Evolutionary conservation across 1,140 invertebrate species (phyloP), one percentile per base, ranked within the genome.

Genomic region (Brachionus rotundiformis): DNA sequence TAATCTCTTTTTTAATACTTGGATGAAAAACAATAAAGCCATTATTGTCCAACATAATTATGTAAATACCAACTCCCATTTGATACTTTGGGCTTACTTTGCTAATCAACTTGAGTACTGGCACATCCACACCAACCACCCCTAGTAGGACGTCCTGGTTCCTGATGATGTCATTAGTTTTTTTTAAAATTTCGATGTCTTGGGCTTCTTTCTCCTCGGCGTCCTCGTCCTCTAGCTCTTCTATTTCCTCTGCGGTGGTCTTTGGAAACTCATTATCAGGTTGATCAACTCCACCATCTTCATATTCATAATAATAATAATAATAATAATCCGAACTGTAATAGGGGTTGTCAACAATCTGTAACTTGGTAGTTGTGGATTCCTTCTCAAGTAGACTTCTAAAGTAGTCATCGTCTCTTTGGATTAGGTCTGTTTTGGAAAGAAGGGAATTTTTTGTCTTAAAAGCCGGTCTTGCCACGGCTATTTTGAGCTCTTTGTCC

Each of bases 401-500:
- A 79, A 59, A 25, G 31, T 49, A 41, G 1, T 59, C n/a, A 31
- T 54, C 19, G 13, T 59, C 33, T 33, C 25, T 25, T 33, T 79
- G 10, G 13, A 27, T 11, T 39, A 23, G 29, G 8, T 59, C 23
- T 79, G n/a, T 54, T 54, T 54, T 54, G n/a, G 47, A 54, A 2
- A 54, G 23, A 2, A 54, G 47, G 5, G 47, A 54, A 10, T 16
- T 54, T 54, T 54, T 54, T 7, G 47, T 31, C 25, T 39, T 54
- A 27, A 79, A 79, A 7, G 76, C 76, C 8, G 76, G 76, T 63
- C 76, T 36, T 54, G 76, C 76, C 3, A 79, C 76, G 3, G 76
- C 76, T 19, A 79, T 79, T 79, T 79, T 79, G 23, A 79, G 76
- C 76, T 79, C 76, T 36, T 79, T 79, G 29, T 79, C 79, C 59